Evolutionary conservation across 1,140 invertebrate species (phyloP).

Genomic region (Leptinotarsa lineolata): DNA sequence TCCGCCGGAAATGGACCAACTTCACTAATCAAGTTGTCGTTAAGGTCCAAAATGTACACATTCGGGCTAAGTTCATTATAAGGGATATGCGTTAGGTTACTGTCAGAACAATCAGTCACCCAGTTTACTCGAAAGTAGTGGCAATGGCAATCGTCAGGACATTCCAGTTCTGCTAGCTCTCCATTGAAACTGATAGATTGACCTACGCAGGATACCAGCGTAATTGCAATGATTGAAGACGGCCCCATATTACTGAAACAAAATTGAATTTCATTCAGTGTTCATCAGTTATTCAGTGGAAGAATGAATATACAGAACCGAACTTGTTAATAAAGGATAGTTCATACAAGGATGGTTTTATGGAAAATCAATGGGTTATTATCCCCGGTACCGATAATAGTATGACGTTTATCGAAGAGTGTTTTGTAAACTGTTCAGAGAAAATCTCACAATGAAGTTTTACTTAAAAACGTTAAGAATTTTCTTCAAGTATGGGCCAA

Average conservation of each 20-base stretch:
- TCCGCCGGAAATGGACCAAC: conserved; percentile 65
- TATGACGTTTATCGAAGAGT: no score
- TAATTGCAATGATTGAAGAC: not conserved
- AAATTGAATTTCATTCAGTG: not conserved
- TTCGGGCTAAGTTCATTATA: conserved; percentile 69
- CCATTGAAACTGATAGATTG: conserved; percentile 58
- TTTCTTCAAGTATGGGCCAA: no score
- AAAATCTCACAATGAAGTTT: no score
- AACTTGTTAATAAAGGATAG: no score
- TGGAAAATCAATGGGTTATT: no score
- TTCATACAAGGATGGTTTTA: no score
- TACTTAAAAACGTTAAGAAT: no score
- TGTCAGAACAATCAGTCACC: conserved; percentile 77
- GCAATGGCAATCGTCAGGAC: conserved; percentile 74
- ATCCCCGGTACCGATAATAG: no score
- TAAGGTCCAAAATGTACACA: conserved; percentile 73
- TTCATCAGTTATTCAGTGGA: not conserved
- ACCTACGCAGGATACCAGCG: not conserved
- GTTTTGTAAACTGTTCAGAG: no score
- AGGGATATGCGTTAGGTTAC: conserved; percentile 71
- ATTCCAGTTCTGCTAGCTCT: conserved; percentile 67
- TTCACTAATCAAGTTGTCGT: conserved; percentile 68
- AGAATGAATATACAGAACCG: not conserved
- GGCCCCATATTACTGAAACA: conserved; percentile 18
- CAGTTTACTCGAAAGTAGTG: conserved; percentile 77